Base-by-base conservation (phyloP, 2,113 vertebrate species). In the Grus americana region DNA sequence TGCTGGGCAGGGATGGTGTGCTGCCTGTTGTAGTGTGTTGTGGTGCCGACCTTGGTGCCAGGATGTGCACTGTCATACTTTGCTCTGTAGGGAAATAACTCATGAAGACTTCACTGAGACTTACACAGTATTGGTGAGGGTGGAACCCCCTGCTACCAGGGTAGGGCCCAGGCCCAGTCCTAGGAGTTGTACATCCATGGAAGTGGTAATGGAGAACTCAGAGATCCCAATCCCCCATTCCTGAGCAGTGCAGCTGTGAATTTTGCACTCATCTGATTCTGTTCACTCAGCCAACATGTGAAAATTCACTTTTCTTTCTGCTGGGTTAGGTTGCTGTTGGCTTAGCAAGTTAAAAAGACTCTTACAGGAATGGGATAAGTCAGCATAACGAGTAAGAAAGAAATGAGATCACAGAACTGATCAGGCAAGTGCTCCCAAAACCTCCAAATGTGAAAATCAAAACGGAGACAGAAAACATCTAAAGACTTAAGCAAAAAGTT, bases 401-500 rank as follows among this genome's bases (percentile, higher is more conserved):
- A 55, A 89, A 79, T 61, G 42, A 72, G 20, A 74, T 78, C 59
- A 34, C 44, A 86, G 72, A 83, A 73, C 15, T 62, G 54, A 76
- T 86, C 16, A 68, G 58, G 27, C 12, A 87, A 62, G 42, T 81
- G 65, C 38, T 84, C 59, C 47, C 59, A 44, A 74, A 86, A 86
- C 30, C 24, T 86, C 63, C 40, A 57, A 57, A 75, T 49, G 13
- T 82, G 30, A 85, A 90, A 94, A 71, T 44, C 40, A 58, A n/a
- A 88, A 61, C 12, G 23, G 63, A 95, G 44, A 16, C n/a, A 81
- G 44, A 26, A 18, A 13, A 34, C 38, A 44, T 75, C 30, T 52
- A 12, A 92, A 89, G 52, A 91, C 52, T 65, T 84, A n/a, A 78
- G 65, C 32, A 85, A 81, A 87, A 92, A 10, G 18, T 73, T 67